phyloP scores from a whole-genome alignment of 2,888 invertebrate genomes.

The Perizoma affinitatum region DNA sequence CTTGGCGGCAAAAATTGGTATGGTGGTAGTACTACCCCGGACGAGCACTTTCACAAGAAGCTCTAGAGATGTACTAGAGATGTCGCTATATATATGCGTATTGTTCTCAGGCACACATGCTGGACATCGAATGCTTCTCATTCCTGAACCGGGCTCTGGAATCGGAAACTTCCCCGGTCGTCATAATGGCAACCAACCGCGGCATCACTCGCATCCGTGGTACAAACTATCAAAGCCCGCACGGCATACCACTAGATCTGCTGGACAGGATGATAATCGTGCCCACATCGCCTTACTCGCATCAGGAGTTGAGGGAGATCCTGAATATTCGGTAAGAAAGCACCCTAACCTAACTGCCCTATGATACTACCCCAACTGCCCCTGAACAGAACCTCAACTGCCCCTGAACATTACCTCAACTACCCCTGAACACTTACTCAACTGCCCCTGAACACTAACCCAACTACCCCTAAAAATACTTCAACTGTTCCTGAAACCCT shows the following conservation, averaged over 20 bases:
- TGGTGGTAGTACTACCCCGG: no score
- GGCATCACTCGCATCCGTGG: slow-evolving; percentile 97
- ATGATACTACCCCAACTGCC: not conserved
- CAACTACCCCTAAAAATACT: slow-evolving; percentile 8
- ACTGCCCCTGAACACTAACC: not conserved
- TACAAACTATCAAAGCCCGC: slow-evolving; percentile 96
- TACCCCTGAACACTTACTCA: no score
- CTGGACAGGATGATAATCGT: slow-evolving; percentile 97
- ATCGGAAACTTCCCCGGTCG: slow-evolving; percentile 98
- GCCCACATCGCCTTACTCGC: slow-evolving; percentile 93
- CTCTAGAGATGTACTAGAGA: not conserved
- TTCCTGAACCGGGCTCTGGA: slow-evolving; percentile 98
- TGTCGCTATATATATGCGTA: not conserved
- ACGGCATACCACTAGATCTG: slow-evolving; percentile 98
- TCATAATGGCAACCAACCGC: slow-evolving; percentile 99
- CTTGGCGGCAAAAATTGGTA: no score
- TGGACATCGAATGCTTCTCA: slow-evolving; percentile 99
- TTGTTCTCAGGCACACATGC: slow-evolving; percentile 91
- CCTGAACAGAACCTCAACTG: slow-evolving; percentile 4
- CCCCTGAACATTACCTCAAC: slow-evolving; percentile 6
- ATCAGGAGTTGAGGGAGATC: slow-evolving; percentile 95
- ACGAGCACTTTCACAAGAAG: not conserved
- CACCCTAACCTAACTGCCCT: not conserved
- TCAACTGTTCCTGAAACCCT: not conserved
- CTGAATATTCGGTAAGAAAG: slow-evolving; percentile 89